phyloP scores from a whole-genome alignment of 2,888 invertebrate genomes.

The Eustalomyia histrio region DNA sequence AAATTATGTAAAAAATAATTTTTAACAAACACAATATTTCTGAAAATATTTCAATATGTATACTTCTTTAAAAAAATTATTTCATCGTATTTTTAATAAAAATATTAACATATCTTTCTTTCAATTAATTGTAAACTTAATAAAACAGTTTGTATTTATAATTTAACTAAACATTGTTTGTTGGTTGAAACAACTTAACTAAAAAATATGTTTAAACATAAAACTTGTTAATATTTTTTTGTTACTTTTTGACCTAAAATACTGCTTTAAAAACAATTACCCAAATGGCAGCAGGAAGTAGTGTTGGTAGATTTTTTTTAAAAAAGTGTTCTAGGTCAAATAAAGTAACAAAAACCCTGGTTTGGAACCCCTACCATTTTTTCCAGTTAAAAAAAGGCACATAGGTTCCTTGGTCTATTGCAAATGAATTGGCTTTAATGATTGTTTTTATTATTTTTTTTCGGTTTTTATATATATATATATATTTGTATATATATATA shows the following conservation, averaged over 20 bases:
- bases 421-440: slow-evolving; percentile 75
- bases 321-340: neutral
- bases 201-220: slow-evolving; percentile 56
- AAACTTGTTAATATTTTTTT: slow-evolving; percentile 60
- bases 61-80: slow-evolving; percentile 14
- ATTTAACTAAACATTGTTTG: slow-evolving; percentile 67
- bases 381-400: slow-evolving; percentile 60
- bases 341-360: slow-evolving; percentile 61
- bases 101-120: slow-evolving; percentile 59
- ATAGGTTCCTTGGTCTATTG: slow-evolving; percentile 71
- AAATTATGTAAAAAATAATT: too few relatives aligned
- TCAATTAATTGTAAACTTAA: slow-evolving; percentile 59
- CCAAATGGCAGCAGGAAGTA: slow-evolving; percentile 57
- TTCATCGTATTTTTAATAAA: slow-evolving; percentile 57
- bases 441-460: slow-evolving; percentile 72
- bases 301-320: neutral
- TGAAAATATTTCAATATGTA: too few relatives aligned
- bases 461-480: slow-evolving; percentile 67
- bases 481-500: slow-evolving; percentile 69
- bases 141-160: slow-evolving; percentile 66
- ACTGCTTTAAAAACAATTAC: neutral
- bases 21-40: too few relatives aligned
- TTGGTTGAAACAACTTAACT: slow-evolving; percentile 51
- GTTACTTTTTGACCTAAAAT: slow-evolving; percentile 1
- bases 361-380: slow-evolving; percentile 67